These are phyloP conservation scores for Lepus timidus DNA, from an alignment of 2,113 vertebrate genomes.

Conservation along the genomic window DNA sequence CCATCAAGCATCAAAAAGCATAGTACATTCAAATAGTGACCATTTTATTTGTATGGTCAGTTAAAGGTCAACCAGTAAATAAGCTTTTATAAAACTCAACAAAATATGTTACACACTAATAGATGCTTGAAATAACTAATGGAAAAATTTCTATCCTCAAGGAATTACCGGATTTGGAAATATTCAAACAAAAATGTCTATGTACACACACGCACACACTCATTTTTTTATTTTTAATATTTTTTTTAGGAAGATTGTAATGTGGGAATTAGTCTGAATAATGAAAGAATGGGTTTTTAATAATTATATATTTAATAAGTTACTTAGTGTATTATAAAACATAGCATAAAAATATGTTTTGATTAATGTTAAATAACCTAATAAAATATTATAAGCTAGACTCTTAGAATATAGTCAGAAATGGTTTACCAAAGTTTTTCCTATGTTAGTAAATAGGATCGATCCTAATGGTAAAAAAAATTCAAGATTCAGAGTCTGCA, in stretches of 20 bases:
- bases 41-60: not conserved
- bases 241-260: too few relatives aligned
- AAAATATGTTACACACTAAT: not conserved
- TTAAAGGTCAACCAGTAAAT: not conserved
- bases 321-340: not conserved
- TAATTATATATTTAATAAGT: too few relatives aligned
- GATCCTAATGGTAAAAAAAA: not conserved
- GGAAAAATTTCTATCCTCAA: not conserved
- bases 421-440: not conserved
- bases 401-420: not conserved
- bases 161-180: not conserved
- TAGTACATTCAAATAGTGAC: not conserved
- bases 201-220: not conserved
- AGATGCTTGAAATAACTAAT: conserved; percentile 31
- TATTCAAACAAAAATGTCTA: not conserved
- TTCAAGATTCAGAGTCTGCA: not conserved
- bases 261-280: conserved; percentile 23
- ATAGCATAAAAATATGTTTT: not conserved
- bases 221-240: too few relatives aligned
- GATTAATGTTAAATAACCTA: not conserved
- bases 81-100: not conserved
- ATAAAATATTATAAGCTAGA: conserved; percentile 20
- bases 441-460: not conserved
- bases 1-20: conserved; percentile 61
- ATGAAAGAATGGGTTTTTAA: not conserved